A percentile compares a stretch with the other conserved stretches of the same genome.
These are phyloP conservation scores for Darevskia nairensis DNA, from an alignment of 2,797 vertebrate species.

Conservation along the genomic window DNA sequence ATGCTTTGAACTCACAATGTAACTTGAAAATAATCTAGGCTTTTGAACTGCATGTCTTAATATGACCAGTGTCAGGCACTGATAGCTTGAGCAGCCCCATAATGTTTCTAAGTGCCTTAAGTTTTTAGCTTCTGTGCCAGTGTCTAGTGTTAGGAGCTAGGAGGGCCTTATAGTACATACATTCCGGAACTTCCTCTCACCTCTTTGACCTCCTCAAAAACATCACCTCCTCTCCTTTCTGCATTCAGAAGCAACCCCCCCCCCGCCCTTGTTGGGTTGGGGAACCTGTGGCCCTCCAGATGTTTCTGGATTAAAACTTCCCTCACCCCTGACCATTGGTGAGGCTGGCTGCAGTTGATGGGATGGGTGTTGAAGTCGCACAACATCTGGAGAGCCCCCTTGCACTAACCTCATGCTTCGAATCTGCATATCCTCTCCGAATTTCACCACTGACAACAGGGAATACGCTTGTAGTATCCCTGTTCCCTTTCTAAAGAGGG, in stretches of 20 bases:
- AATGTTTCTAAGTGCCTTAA: neutral
- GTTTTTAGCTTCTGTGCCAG: neutral
- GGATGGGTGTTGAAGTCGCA: neutral
- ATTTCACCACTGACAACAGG: neutral
- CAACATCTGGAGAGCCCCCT: neutral
- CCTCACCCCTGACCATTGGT: neutral
- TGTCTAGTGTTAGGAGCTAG: neutral
- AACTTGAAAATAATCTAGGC: neutral
- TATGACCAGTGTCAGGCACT: neutral
- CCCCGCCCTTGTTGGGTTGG: too few relatives aligned
- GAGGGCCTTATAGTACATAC: too few relatives aligned
- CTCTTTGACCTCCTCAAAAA: neutral
- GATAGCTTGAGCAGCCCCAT: neutral
- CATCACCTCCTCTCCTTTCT: neutral
- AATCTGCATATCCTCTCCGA: neutral
- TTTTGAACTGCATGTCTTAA: neutral
- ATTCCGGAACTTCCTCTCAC: neutral
- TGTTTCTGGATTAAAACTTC: neutral
- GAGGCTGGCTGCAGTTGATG: neutral
- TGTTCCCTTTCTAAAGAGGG: neutral
- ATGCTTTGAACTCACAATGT: neutral
- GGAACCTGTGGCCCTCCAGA: neutral
- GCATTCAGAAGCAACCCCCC: neutral
- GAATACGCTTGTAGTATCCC: neutral
- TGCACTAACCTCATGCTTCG: neutral